Evolutionary conservation across 2,113 vertebrate genomes (phyloP), one percentile per base, ranked within the genome.

Genomic region (Ctenodactylus gundi): DNA sequence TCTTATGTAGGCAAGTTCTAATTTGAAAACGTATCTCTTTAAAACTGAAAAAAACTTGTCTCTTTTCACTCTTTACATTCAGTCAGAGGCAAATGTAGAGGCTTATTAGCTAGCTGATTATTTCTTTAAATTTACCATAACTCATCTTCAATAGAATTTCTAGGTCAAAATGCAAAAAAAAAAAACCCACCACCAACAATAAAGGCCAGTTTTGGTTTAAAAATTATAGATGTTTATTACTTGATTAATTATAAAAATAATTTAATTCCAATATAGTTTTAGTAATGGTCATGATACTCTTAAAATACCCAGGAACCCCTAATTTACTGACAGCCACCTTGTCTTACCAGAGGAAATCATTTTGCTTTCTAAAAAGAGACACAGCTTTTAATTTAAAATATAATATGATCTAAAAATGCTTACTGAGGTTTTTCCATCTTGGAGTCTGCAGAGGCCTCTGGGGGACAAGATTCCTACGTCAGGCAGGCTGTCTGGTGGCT

Each of bases 11-110:
- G 70, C 12, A 78, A 60, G 82, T 85, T 81, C 41, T 83, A 75
- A 93, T 68, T 91, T 80, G 55, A 68, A 94, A 81, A 88, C 53
- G 82, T 51, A 12, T 72, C 88, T 91, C 73, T 67, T 60, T 27
- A 85, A 58, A 94, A 77, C n/a, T 55, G 53, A 44, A 60, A 73
- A 57, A 68, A 0, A 68, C 62, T 57, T 91, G 27, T 60, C 36
- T 94, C 67, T 12, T 75, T 88, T 72, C 31, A 51, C 44, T 90
- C 25, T 41, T 44, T 77, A 91, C 77, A 49, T 67, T 29, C 13
- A n/a, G 29, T 68, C 39, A 55, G 75, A 39, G 13, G n/a, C n/a
- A 75, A 68, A 49, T 60, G 20, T 72, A 72, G 18, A 34, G 31
- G 15, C n/a, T n/a, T n/a, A 36, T 55, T 55, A 93, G 81, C 23